Percentiles rank a stretch among this genome's conserved stretches.
Evolutionary conservation across 2,797 vertebrate species (phyloP).

Genomic region (Schizopygopsis malacanthus): DNA sequence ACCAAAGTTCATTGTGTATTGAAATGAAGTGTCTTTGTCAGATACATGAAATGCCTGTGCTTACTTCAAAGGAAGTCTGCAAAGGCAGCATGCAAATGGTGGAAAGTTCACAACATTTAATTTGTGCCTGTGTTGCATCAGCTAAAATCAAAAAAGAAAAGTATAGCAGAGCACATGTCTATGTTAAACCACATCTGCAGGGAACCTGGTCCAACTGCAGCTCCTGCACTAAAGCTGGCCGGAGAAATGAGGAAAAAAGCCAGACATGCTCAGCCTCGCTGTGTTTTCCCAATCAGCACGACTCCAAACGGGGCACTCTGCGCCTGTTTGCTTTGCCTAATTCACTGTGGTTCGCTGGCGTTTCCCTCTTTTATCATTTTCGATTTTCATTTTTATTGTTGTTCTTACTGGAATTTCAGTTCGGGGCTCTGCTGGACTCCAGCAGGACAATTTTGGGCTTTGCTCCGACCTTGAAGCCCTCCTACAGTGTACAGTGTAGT

Average conservation of each 20-base stretch:
- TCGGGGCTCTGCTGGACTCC: constrained; percentile 44
- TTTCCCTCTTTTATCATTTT: constrained; percentile 58
- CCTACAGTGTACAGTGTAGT: constrained; percentile 49
- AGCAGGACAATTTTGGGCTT: constrained; percentile 55
- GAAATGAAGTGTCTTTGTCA: neutral
- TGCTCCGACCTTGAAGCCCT: constrained; percentile 48
- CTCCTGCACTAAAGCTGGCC: constrained; percentile 24
- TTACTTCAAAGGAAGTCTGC: constrained; percentile 1
- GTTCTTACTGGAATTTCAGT: constrained; percentile 60
- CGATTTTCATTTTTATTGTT: constrained; percentile 52
- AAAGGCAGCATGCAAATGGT: neutral
- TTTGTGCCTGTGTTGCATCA: constrained; percentile 21
- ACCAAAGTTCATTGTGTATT: neutral
- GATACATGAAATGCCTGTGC: neutral
- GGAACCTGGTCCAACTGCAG: constrained; percentile 40
- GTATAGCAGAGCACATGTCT: constrained; percentile 38
- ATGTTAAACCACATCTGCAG: constrained; percentile 46
- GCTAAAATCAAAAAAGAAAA: constrained; percentile 15
- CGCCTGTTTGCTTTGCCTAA: constrained; percentile 52
- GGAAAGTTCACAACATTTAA: constrained; percentile 16
- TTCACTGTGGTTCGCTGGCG: constrained; percentile 42
- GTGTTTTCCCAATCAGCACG: constrained; percentile 54
- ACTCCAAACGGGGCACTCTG: constrained; percentile 51
- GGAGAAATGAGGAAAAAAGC: constrained; percentile 33
- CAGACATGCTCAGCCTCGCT: constrained; percentile 29